A percentile compares a stretch with the other conserved stretches of the same genome.
phyloP scores from a whole-genome alignment of 1,140 invertebrate genomes.

The Drosophila pandora region DNA sequence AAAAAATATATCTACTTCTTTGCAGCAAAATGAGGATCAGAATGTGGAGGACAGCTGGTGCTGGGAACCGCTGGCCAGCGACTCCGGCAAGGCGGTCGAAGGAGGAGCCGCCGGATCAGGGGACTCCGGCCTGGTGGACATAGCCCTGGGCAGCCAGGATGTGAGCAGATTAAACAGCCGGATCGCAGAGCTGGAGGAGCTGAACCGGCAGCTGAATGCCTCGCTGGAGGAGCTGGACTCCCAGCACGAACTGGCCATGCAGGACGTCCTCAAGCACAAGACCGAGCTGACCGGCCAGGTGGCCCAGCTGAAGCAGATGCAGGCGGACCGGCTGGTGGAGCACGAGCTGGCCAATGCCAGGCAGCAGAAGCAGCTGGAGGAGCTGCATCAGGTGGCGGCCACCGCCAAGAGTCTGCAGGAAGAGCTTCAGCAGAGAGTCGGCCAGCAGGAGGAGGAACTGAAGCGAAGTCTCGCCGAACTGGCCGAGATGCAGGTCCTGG shows the following conservation, averaged over 20 bases:
- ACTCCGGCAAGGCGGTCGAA: neutral
- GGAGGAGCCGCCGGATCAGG: neutral
- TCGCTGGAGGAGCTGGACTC: slow-evolving; percentile 89
- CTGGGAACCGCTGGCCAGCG: slow-evolving; percentile 84
- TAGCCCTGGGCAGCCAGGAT: slow-evolving; percentile 73
- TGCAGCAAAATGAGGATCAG: slow-evolving; percentile 56
- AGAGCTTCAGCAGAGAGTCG: slow-evolving; percentile 45
- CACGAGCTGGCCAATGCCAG: slow-evolving; percentile 60
- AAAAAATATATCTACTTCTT: neutral
- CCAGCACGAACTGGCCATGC: slow-evolving; percentile 89
- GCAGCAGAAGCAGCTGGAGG: slow-evolving; percentile 47
- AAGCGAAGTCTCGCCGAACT: slow-evolving; percentile 53
- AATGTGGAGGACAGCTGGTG: slow-evolving; percentile 85
- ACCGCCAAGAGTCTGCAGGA: neutral
- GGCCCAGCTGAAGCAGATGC: slow-evolving; percentile 43
- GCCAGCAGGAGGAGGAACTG: slow-evolving; percentile 50
- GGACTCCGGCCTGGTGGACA: slow-evolving; percentile 50
- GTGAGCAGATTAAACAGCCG: slow-evolving; percentile 77
- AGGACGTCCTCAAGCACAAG: slow-evolving; percentile 87
- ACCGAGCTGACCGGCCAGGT: slow-evolving; percentile 86
- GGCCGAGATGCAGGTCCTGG: slow-evolving; percentile 66
- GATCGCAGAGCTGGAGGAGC: slow-evolving; percentile 77
- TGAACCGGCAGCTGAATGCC: slow-evolving; percentile 83
- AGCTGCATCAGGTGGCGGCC: slow-evolving; percentile 8
- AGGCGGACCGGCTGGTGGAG: slow-evolving; percentile 66